A percentile compares a stretch with the other conserved stretches of the same genome.
Conservation (phyloP, 2,113 vertebrate genomes). For the Lutjanus erythropterus region DNA sequence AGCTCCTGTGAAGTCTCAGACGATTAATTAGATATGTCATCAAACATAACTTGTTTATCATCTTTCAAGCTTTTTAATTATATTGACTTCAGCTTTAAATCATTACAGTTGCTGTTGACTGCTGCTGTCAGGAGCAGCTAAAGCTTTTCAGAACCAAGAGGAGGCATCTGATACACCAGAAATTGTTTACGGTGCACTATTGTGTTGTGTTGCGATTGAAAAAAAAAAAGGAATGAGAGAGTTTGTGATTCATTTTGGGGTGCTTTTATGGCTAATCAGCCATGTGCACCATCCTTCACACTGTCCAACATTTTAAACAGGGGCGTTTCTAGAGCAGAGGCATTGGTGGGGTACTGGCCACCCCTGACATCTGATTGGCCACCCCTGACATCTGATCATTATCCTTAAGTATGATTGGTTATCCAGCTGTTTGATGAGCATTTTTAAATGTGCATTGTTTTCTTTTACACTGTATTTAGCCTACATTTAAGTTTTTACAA, state of each 20-base stretch:
- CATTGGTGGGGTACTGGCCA: too few relatives aligned
- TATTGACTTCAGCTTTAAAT: neutral
- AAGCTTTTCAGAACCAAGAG: neutral
- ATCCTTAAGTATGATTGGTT: too few relatives aligned
- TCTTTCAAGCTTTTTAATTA: neutral
- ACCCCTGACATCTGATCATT: too few relatives aligned
- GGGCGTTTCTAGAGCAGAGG: too few relatives aligned
- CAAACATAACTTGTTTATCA: slow-evolving; percentile 3
- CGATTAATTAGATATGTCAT: neutral
- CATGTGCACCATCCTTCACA: neutral
- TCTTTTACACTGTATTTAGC: too few relatives aligned
- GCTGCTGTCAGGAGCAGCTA: neutral
- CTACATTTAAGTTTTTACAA: too few relatives aligned
- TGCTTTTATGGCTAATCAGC: neutral
- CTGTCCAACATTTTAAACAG: too few relatives aligned
- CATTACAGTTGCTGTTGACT: neutral
- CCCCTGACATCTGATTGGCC: too few relatives aligned
- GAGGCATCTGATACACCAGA: neutral
- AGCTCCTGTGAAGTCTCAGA: neutral
- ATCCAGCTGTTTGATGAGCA: too few relatives aligned
- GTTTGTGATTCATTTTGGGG: neutral
- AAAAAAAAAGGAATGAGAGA: neutral
- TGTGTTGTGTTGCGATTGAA: neutral
- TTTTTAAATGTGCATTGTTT: too few relatives aligned
- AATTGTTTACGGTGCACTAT: neutral